These are phyloP conservation scores for Physocephala rufipes DNA, from an alignment of 2,888 invertebrate genomes.

Conservation along the genomic window DNA sequence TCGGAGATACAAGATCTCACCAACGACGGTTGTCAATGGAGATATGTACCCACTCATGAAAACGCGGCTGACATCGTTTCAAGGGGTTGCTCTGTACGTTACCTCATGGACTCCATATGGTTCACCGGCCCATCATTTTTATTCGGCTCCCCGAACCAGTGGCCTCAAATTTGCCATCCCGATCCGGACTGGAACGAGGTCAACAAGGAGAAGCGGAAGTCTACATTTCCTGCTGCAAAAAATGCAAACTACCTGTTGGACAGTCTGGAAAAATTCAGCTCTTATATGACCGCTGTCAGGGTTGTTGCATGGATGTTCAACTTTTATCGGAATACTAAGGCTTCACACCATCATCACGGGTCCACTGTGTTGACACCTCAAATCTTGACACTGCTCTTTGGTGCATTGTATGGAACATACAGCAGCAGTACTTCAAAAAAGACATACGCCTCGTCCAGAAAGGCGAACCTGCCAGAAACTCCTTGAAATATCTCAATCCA, in stretches of 20 bases:
- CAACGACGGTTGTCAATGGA: slow-evolving; percentile 15
- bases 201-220: slow-evolving; percentile 4
- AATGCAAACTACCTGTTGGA: background rate
- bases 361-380: background rate
- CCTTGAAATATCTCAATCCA: slow-evolving; percentile 21
- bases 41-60: slow-evolving; percentile 16
- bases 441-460: slow-evolving; percentile 10
- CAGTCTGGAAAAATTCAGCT: background rate
- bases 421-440: slow-evolving; percentile 8
- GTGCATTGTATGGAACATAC: slow-evolving; percentile 19
- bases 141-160: background rate
- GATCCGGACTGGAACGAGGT: background rate
- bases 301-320: background rate
- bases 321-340: background rate
- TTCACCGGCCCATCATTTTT: slow-evolving; percentile 31
- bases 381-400: background rate
- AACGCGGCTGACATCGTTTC: slow-evolving; percentile 33
- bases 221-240: background rate
- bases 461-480: background rate
- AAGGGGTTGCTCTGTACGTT: slow-evolving; percentile 7
- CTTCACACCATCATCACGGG: background rate
- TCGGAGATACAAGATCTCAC: too few relatives aligned
- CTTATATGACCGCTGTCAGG: background rate
- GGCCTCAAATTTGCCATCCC: slow-evolving; percentile 1
- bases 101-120: slow-evolving; percentile 35